Base-by-base conservation (phyloP, 2,888 invertebrate species). In the Xylocampa areola region DNA sequence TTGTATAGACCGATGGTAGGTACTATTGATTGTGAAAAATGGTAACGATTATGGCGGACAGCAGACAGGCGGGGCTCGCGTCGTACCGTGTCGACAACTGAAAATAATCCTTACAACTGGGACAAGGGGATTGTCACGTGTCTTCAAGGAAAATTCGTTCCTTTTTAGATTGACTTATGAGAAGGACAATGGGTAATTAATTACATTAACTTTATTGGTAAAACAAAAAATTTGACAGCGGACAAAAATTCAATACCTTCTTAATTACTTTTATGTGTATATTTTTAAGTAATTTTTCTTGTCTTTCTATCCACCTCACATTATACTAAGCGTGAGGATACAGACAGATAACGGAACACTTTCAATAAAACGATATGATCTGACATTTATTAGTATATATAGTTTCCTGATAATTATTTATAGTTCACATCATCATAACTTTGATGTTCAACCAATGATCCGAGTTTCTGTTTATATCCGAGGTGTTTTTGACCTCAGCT, bases 321-420 rank as follows among this genome's bases (percentile, higher is more conserved):
- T 41, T 41, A 19, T 13, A 30, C 30, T n/a, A 32, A 21, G 25
- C 35, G 43, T 32, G 30, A 61, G 41, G 47, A 62, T 62, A 61
- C 17, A 50, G 44, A n/a, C 51, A 54, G 55, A 43, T 66, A 69
- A 59, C 58, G 54, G 54, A 47, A 55, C 54, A n/a, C 17, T 21
- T 23, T 7, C 47, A 50, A 67, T 66, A 49, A 67, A 72, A 72
- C 36, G 36, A 52, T 43, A 52, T 16, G 16, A 43, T 40, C 45
- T 58, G 68, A 72, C 54, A 52, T 58, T 62, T 59, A 72, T 72
- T 40, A 47, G 29, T 43, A 29, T 57, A 40, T 50, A 61, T 23
- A 39, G 62, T 67, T 58, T 55, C 48, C 27, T 62, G 41, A 43
- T 62, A 45, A 45, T 45, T 36, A 29, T 55, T 55, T 43, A 32